Evolutionary conservation across 2,797 vertebrate genomes (phyloP).

Genomic region (Meda fulgida): DNA sequence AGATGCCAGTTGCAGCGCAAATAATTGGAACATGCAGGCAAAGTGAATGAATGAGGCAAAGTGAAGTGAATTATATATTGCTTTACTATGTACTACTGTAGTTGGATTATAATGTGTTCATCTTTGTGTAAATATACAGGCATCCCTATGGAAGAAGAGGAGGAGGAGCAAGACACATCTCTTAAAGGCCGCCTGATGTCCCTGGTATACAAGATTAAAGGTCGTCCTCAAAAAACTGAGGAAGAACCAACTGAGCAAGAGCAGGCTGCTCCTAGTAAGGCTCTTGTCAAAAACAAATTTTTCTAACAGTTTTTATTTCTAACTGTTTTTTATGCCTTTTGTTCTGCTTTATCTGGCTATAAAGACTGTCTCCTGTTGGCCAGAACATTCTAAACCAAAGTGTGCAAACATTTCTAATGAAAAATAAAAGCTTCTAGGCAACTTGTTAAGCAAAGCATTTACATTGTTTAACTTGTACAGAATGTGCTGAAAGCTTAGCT

Average conservation of each 20-base stretch:
- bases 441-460: background rate
- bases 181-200: constrained; percentile 90
- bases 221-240: constrained; percentile 86
- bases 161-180: constrained; percentile 88
- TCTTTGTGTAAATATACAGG: constrained; percentile 74
- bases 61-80: too few species aligned
- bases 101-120: background rate
- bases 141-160: constrained; percentile 92
- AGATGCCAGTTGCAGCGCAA: background rate
- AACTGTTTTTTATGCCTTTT: background rate
- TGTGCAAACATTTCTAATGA: background rate
- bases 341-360: background rate
- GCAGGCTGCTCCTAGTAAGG: constrained; percentile 86
- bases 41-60: background rate
- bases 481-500: constrained; percentile 3
- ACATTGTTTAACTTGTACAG: background rate
- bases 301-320: background rate
- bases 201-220: constrained; percentile 93
- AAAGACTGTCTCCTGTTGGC: background rate
- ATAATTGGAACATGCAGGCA: background rate
- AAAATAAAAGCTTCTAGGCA: background rate
- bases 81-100: background rate
- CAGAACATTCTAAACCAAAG: background rate
- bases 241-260: constrained; percentile 83
- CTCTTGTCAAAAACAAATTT: background rate